Conservation (phyloP, 2,797 vertebrate species). For the Lacerta agilis region DNA sequence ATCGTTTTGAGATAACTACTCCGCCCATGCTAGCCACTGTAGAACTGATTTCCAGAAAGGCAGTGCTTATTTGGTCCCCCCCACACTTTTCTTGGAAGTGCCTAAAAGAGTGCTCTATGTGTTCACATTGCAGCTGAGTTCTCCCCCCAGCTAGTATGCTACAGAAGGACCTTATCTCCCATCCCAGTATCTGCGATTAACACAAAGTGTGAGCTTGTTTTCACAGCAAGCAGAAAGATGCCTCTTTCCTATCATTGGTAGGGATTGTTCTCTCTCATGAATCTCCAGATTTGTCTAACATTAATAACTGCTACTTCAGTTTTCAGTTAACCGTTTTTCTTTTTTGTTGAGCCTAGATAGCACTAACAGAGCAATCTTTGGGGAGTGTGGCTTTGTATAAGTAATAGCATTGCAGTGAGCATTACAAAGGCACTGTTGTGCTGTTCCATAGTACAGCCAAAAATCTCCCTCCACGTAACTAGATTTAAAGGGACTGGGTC, state of each 20-base stretch:
- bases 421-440: constrained; percentile 71
- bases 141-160: constrained; percentile 62
- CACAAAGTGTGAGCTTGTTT: constrained; percentile 82
- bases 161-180: constrained; percentile 83
- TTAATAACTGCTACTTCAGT: constrained; percentile 68
- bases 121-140: constrained; percentile 76
- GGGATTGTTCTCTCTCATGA: constrained; percentile 54
- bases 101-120: constrained; percentile 83
- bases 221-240: constrained; percentile 69
- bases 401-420: constrained; percentile 17
- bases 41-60: constrained; percentile 73
- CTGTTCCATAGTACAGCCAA: constrained; percentile 61
- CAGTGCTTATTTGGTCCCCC: constrained; percentile 63
- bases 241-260: constrained; percentile 68
- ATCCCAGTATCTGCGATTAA: constrained; percentile 75
- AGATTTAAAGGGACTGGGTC: constrained; percentile 58
- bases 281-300: constrained; percentile 44
- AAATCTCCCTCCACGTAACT: constrained; percentile 42
- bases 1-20: background rate
- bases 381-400: constrained; percentile 63
- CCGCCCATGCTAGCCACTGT: constrained; percentile 61
- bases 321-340: constrained; percentile 65
- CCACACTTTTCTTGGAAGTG: constrained; percentile 75
- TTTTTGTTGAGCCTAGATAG: constrained; percentile 61
- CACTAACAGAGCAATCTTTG: constrained; percentile 71